Conservation (phyloP, 2,888 invertebrate species). For the Scaptodrosophila latifasciaeformis region DNA sequence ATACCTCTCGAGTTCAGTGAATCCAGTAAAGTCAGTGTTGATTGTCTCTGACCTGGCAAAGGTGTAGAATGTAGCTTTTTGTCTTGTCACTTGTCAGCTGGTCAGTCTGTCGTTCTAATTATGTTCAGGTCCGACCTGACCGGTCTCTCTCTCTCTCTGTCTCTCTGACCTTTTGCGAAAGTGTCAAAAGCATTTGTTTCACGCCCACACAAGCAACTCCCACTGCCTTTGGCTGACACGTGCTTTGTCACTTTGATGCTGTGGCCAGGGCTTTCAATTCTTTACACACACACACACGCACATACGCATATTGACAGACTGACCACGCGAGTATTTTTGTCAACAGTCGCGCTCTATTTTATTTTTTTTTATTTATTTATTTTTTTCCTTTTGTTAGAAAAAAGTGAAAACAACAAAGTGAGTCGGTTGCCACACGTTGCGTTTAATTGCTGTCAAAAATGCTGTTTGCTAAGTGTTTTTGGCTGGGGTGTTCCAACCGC, state of each 20-base stretch:
- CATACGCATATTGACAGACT: slow-evolving; percentile 11
- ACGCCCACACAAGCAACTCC: slow-evolving; percentile 36
- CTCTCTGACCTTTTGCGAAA: slow-evolving; percentile 47
- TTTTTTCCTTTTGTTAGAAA: slow-evolving; percentile 35
- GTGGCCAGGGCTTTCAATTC: slow-evolving; percentile 15
- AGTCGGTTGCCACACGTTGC: slow-evolving; percentile 14
- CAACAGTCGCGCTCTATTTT: slow-evolving; percentile 61
- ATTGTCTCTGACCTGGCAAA: too few species aligned
- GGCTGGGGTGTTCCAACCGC: slow-evolving; percentile 9
- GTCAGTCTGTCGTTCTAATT: slow-evolving; percentile 45
- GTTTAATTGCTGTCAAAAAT: slow-evolving; percentile 55
- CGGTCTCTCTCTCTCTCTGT: slow-evolving; percentile 26
- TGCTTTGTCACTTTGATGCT: slow-evolving; percentile 36
- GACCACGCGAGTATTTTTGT: slow-evolving; percentile 46
- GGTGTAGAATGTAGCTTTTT: too few species aligned
- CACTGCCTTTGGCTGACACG: slow-evolving; percentile 18
- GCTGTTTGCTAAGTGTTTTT: slow-evolving; percentile 57
- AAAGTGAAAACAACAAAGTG: slow-evolving; percentile 13
- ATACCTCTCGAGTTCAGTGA: too few species aligned
- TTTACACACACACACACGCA: slow-evolving; percentile 29
- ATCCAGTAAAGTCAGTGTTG: too few species aligned
- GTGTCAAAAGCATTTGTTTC: slow-evolving; percentile 62
- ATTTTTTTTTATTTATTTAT: slow-evolving; percentile 63
- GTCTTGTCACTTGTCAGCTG: slow-evolving; percentile 34
- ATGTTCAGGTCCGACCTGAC: slow-evolving; percentile 35